phyloP scores from a whole-genome alignment of 23 tunicate genomes.

The Styela clava region DNA sequence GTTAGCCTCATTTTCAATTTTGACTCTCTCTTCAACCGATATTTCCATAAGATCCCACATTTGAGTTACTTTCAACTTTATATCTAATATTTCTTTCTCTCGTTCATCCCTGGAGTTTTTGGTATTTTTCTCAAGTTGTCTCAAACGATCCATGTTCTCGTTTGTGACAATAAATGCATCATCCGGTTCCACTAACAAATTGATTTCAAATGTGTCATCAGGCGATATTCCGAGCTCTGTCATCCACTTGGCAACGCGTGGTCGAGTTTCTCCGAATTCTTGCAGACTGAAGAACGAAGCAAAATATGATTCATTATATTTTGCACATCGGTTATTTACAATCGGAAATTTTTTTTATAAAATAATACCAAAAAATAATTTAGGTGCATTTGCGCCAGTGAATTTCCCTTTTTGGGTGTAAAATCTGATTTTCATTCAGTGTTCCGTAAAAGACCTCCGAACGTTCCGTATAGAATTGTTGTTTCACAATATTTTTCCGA shows the following conservation, averaged over 20 bases:
- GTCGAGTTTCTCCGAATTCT: conserved; percentile 6
- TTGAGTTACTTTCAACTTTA: background rate
- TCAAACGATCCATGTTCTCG: background rate
- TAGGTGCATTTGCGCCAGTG: too few relatives aligned
- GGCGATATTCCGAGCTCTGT: conserved; percentile 4
- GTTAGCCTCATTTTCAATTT: background rate
- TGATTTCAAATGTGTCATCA: conserved; percentile 2
- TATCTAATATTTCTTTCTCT: background rate
- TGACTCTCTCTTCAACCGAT: background rate
- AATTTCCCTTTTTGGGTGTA: too few relatives aligned
- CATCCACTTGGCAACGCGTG: background rate
- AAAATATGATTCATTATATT: background rate
- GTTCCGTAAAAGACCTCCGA: too few relatives aligned
- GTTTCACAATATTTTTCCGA: too few relatives aligned
- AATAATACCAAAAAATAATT: too few relatives aligned
- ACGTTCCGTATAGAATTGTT: too few relatives aligned
- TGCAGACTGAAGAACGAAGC: background rate
- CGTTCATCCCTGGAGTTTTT: background rate
- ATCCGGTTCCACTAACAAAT: background rate
- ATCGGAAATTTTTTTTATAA: too few relatives aligned
- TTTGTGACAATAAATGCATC: background rate
- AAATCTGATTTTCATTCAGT: too few relatives aligned
- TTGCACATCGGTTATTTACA: too few relatives aligned
- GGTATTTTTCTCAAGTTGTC: background rate
- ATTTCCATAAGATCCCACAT: conserved; percentile 8